Conservation (phyloP, 2,888 invertebrate species). For the Tachystola acroxantha region DNA sequence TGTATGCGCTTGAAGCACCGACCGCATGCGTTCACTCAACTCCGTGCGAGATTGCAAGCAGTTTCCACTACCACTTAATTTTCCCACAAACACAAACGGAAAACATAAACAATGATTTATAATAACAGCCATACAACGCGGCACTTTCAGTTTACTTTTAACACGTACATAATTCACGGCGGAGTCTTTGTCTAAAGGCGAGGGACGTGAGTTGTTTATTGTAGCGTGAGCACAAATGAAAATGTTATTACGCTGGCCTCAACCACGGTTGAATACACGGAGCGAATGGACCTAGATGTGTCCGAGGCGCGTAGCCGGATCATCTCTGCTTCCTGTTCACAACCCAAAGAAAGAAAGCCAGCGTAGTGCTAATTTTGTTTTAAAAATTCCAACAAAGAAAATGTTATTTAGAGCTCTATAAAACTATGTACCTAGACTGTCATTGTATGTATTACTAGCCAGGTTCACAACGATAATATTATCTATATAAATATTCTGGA, state of each 20-base stretch:
- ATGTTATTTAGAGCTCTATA: too few relatives aligned
- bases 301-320: neutral
- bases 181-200: constrained; percentile 76
- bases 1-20: constrained; percentile 36
- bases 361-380: too few relatives aligned
- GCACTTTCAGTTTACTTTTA: constrained; percentile 78
- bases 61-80: constrained; percentile 72
- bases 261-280: constrained; percentile 40
- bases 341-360: neutral
- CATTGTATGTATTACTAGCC: too few relatives aligned
- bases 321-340: constrained; percentile 6
- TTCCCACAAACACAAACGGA: constrained; percentile 70
- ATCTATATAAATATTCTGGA: too few relatives aligned
- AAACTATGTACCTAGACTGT: too few relatives aligned
- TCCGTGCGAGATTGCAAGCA: constrained; percentile 56
- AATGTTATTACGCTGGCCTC: constrained; percentile 72
- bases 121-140: constrained; percentile 74
- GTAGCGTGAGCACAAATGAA: constrained; percentile 75
- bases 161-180: constrained; percentile 77
- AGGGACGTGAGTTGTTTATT: constrained; percentile 77
- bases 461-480: too few relatives aligned
- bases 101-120: constrained; percentile 80
- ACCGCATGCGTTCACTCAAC: constrained; percentile 45
- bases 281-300: constrained; percentile 19
- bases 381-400: too few relatives aligned